Conservation (phyloP, 2,113 vertebrate species). For the Stigmatopora argus region DNA sequence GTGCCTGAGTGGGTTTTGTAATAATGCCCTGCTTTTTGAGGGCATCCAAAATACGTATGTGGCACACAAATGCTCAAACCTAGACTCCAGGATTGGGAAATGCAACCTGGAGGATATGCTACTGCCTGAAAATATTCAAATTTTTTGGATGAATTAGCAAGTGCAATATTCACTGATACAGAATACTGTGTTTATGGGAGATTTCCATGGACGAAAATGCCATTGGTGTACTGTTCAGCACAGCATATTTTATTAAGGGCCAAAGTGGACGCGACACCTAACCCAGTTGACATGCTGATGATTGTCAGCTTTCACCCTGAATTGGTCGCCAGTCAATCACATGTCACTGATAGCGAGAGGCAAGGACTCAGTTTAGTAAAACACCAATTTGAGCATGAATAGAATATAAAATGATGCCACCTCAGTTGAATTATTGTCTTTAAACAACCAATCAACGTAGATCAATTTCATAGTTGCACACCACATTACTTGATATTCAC, state of each 20-base stretch:
- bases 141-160: background rate
- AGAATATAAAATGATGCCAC: background rate
- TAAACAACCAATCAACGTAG: background rate
- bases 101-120: constrained; percentile 1
- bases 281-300: background rate
- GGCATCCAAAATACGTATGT: background rate
- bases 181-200: background rate
- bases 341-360: background rate
- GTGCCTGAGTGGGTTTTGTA: constrained; percentile 8
- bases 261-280: background rate
- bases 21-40: constrained; percentile 6
- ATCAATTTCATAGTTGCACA: background rate
- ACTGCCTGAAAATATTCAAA: background rate
- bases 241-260: background rate
- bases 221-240: background rate
- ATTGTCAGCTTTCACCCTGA: background rate
- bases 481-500: background rate
- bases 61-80: background rate
- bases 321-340: background rate
- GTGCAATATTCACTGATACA: background rate
- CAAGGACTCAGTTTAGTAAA: background rate
- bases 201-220: background rate
- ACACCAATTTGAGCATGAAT: background rate
- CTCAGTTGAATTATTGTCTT: background rate
- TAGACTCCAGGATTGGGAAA: background rate